Evolutionary conservation across 2,888 invertebrate species (phyloP).

Genomic region (Meteorus cinctellus): DNA sequence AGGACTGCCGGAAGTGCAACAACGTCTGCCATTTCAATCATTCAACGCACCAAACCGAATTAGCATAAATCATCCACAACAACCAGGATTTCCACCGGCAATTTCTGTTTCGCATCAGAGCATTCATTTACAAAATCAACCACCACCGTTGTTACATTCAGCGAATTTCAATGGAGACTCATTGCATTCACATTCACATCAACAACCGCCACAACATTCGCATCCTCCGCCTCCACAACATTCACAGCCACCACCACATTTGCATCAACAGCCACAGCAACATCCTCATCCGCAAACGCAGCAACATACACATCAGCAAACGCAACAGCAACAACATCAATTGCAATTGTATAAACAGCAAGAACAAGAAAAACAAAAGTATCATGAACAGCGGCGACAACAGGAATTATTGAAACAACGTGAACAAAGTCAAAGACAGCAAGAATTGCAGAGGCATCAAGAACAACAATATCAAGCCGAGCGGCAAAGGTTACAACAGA

Average conservation of each 20-base stretch:
- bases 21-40: conserved; percentile 64
- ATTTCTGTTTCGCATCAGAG: conserved; percentile 65
- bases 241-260: conserved; percentile 60
- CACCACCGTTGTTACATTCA: conserved; percentile 48
- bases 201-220: conserved; percentile 41
- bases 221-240: conserved; percentile 54
- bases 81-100: conserved; percentile 62
- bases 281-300: conserved; percentile 60
- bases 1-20: conserved; percentile 68
- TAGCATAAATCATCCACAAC: conserved; percentile 64
- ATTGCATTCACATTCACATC: conserved; percentile 50
- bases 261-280: conserved; percentile 52
- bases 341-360: conserved; percentile 64
- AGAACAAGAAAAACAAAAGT: conserved; percentile 62
- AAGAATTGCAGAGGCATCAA: conserved; percentile 55
- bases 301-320: conserved; percentile 46
- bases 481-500: conserved; percentile 55
- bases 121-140: conserved; percentile 62
- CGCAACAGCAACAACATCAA: conserved; percentile 54
- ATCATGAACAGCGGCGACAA: conserved; percentile 60
- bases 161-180: conserved; percentile 52
- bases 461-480: conserved; percentile 56
- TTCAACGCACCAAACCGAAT: conserved; percentile 72
- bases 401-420: conserved; percentile 62
- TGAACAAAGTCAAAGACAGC: conserved; percentile 60